Evolutionary conservation across 2,797 vertebrate genomes (phyloP).

Genomic region (Hafferia zeledoni): DNA sequence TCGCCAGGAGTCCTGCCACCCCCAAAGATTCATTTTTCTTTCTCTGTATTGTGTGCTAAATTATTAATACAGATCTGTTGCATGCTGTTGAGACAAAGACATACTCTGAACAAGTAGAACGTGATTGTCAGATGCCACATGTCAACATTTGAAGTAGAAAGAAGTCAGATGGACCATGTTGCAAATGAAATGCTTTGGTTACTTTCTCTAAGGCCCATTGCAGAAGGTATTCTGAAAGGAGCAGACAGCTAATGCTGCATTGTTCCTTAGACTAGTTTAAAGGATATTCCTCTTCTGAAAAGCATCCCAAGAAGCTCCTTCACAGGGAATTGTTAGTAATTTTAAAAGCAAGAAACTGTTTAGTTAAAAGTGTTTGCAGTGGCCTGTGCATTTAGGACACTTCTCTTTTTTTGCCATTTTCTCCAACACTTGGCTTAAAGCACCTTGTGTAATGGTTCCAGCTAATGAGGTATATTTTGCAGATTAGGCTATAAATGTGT

Average conservation of each 20-base stretch:
- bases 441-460: not conserved
- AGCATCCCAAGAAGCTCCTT: not conserved
- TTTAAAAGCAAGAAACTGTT: not conserved
- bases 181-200: not conserved
- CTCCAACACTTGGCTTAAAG: not conserved
- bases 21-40: not conserved
- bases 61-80: not conserved
- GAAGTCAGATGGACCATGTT: not conserved
- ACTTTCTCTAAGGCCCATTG: not conserved
- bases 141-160: not conserved
- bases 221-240: not conserved
- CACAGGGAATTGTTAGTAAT: not conserved
- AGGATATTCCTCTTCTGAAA: not conserved
- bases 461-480: conserved; percentile 9
- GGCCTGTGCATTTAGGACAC: not conserved
- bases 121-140: not conserved
- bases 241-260: not conserved
- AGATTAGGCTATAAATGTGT: not conserved
- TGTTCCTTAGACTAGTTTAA: not conserved
- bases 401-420: not conserved
- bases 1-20: not conserved
- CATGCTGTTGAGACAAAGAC: not conserved
- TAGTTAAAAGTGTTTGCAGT: not conserved
- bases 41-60: not conserved
- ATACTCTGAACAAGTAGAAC: not conserved